phyloP scores from a whole-genome alignment of 2,113 vertebrate species.

The Micronycteris hirsuta region DNA sequence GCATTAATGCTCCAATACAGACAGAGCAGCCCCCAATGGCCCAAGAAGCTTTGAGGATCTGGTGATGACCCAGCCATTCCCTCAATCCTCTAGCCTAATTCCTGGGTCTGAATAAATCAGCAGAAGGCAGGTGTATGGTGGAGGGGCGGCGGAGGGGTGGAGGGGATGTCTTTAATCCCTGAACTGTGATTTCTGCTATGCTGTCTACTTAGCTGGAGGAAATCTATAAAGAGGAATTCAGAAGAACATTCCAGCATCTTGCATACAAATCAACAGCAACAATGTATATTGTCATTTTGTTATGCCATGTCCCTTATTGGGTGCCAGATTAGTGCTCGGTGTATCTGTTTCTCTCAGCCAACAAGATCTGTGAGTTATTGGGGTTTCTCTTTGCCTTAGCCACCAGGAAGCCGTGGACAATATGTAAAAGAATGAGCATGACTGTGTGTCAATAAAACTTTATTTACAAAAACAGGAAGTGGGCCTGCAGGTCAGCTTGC shows the following conservation, averaged over 20 bases:
- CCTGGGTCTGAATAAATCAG: neutral
- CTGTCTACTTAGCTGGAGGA: neutral
- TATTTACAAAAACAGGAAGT: neutral
- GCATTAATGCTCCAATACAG: neutral
- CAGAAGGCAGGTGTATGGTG: neutral
- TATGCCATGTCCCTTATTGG: neutral
- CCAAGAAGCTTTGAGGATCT: neutral
- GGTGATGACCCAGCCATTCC: neutral
- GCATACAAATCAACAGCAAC: neutral
- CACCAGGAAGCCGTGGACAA: neutral
- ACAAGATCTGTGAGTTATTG: neutral
- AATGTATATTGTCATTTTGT: neutral
- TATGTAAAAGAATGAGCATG: neutral
- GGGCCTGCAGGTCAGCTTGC: neutral
- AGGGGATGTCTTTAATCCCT: neutral
- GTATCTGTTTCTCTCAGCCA: neutral
- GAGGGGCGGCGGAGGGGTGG: too few relatives aligned
- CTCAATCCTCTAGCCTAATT: neutral
- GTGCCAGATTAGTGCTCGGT: neutral
- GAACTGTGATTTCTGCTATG: neutral
- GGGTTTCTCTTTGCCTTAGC: neutral
- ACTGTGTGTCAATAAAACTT: conserved; percentile 2
- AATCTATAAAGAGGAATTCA: neutral
- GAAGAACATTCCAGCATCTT: neutral
- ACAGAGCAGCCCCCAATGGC: neutral